Evolutionary conservation across 2,888 invertebrate species (phyloP).

Genomic region (Pheosia gnoma): DNA sequence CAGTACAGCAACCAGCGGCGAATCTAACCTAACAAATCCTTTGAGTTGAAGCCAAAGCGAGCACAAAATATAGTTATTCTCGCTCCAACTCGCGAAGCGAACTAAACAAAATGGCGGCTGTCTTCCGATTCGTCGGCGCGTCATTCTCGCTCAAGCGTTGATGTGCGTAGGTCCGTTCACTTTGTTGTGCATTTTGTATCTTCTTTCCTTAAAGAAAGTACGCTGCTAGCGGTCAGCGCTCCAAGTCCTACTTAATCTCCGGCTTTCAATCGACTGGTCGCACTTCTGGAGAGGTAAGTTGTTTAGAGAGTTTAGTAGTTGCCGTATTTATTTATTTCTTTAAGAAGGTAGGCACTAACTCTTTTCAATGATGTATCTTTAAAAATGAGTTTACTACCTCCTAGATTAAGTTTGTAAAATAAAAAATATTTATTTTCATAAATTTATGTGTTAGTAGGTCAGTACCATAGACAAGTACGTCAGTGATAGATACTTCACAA

Average conservation of each 20-base stretch:
- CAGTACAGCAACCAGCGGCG: background rate
- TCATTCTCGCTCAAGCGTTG: conserved; percentile 26
- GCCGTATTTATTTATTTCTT: too few relatives aligned
- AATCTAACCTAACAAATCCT: background rate
- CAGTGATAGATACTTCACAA: too few relatives aligned
- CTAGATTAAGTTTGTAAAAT: too few relatives aligned
- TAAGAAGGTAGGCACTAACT: too few relatives aligned
- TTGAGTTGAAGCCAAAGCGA: background rate
- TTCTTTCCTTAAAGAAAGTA: conserved; percentile 52
- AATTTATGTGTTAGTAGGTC: too few relatives aligned
- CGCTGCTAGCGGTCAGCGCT: conserved; percentile 34
- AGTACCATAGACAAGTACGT: too few relatives aligned
- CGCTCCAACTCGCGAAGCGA: conserved; percentile 57
- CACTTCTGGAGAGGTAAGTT: conserved; percentile 2
- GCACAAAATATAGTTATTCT: conserved; percentile 34
- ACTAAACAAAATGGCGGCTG: conserved; percentile 71
- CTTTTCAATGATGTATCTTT: too few relatives aligned
- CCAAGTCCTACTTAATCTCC: conserved; percentile 12
- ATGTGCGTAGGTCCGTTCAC: conserved; percentile 30
- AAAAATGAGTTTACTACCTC: too few relatives aligned
- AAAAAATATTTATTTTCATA: too few relatives aligned
- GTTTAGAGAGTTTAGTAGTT: too few relatives aligned
- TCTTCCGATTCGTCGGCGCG: conserved; percentile 35
- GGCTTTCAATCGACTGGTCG: background rate
- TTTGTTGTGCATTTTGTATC: conserved; percentile 19